These are phyloP conservation scores for Punctoribates punctum DNA, from an alignment of 2,888 invertebrate genomes.

Conservation along the genomic window DNA sequence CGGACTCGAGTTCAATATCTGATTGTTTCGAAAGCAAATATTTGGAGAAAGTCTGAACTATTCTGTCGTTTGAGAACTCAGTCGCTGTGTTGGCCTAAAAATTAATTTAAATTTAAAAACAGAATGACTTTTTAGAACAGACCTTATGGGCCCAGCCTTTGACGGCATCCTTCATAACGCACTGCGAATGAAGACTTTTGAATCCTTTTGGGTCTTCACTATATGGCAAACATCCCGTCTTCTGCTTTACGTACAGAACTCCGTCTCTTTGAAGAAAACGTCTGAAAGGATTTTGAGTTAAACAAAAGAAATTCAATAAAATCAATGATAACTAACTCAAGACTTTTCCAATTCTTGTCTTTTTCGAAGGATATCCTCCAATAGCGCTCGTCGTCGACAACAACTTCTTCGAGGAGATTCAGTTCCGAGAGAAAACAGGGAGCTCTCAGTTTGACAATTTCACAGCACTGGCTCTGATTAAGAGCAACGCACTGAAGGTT, in stretches of 20 bases:
- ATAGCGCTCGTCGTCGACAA: conserved; percentile 77
- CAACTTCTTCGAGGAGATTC: conserved; percentile 64
- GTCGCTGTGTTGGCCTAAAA: conserved; percentile 46
- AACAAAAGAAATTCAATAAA: background rate
- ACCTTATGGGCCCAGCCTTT: conserved; percentile 62
- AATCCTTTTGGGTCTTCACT: conserved; percentile 70
- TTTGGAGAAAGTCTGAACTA: conserved; percentile 47
- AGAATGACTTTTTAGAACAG: conserved; percentile 2
- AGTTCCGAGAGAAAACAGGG: conserved; percentile 83
- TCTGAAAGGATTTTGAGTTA: conserved; percentile 46
- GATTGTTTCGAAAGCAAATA: conserved; percentile 45
- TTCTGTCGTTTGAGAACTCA: conserved; percentile 48
- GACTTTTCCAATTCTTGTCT: conserved; percentile 72
- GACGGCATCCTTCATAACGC: conserved; percentile 68
- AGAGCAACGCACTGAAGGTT: conserved; percentile 58
- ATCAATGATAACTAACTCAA: conserved; percentile 61
- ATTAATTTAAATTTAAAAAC: background rate
- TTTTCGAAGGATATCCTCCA: conserved; percentile 82
- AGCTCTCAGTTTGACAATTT: conserved; percentile 60
- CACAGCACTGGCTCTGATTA: conserved; percentile 45
- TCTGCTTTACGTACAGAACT: conserved; percentile 73
- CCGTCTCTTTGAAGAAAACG: conserved; percentile 52
- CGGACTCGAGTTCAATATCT: conserved; percentile 45
- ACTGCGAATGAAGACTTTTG: conserved; percentile 71
- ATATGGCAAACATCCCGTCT: conserved; percentile 82